Base-by-base conservation (phyloP, 2,888 invertebrate genomes). In the Nezara viridula region DNA sequence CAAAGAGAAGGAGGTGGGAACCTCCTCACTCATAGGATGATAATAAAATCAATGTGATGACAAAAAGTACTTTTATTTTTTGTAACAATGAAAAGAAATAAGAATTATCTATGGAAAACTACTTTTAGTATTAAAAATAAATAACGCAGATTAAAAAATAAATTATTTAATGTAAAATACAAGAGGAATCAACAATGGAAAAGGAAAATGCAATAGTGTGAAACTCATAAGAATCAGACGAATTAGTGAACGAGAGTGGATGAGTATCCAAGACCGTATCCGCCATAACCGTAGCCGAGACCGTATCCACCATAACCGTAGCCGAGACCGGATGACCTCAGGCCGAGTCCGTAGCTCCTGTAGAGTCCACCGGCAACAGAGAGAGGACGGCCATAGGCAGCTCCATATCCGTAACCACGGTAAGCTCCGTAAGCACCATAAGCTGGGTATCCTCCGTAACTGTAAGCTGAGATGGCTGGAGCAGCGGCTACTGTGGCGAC, bases 401-500 rank as follows among this genome's bases (percentile, higher is more conserved):
- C 7, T 40, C 81, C 81, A 81, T 81, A 81, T 81, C 81, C 81
- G 81, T 81, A 81, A 24, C 40, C 81, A 44, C 81, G 40, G 81
- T 81, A 81, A 81, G 81, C 40, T 9, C 40, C 40, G 40, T 44
- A 44, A 6, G 81, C 81, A 44, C 40, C 40, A 32, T 66, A 66
- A 14, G 81, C 44, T 44, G 81, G 40, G 81, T 81, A 81, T 66
- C 66, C 66, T 66, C 66, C 66, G 66, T 66, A 66, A 50, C 49
- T 50, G n/a, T 32, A 32, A 27, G 86, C 32, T 49, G 66, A 27
- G 60, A 77, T 49, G 88, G 91, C 91, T 40, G 91, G 66, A 12
- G 91, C 77, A 19, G 91, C 90, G 90, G 92, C 92, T 21, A 91
- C 90, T 90, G 92, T 73, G 14, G 92, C 92, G 91, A 90, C 7